These are phyloP conservation scores for Piaya cayana DNA, from an alignment of 2,113 vertebrate species.

Conservation along the genomic window DNA sequence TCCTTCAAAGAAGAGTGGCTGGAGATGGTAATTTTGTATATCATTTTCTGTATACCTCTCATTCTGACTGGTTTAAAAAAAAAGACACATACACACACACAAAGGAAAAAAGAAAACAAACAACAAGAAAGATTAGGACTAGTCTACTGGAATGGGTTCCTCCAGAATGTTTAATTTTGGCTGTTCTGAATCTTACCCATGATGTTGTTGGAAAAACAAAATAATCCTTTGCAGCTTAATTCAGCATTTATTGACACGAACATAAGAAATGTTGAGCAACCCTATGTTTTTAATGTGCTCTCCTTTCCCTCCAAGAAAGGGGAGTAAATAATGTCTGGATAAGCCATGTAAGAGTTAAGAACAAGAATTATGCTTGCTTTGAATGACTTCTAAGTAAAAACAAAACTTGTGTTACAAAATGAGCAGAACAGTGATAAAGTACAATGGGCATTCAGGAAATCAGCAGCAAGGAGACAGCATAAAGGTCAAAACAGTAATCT, in stretches of 20 bases:
- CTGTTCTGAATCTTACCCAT: neutral
- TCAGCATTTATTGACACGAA: neutral
- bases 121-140: neutral
- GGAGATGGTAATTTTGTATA: neutral
- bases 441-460: neutral
- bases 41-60: neutral
- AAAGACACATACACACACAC: neutral
- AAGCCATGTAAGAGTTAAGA: neutral
- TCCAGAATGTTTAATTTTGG: neutral
- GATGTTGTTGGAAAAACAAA: neutral
- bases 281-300: neutral
- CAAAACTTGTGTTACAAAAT: neutral
- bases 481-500: neutral
- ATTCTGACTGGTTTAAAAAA: neutral
- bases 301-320: accelerated
- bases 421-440: neutral
- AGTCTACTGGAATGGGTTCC: neutral
- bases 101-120: neutral
- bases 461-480: neutral
- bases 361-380: neutral
- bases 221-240: neutral
- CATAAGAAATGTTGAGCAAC: neutral
- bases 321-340: neutral
- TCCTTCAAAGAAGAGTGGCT: neutral
- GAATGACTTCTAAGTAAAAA: neutral